phyloP scores from a whole-genome alignment of 2,888 invertebrate species.

The Orthosia cruda region DNA sequence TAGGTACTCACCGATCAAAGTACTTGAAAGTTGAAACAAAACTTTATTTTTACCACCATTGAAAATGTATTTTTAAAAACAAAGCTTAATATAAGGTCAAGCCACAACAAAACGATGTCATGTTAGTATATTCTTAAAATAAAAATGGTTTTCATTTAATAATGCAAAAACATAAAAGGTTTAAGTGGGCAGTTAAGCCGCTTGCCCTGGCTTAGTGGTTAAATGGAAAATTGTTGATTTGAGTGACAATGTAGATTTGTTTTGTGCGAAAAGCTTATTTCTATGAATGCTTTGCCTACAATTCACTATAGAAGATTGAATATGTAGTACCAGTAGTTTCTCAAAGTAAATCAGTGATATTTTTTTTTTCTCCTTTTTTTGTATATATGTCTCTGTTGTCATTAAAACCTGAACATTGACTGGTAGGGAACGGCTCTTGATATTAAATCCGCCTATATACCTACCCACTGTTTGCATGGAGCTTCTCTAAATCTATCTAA shows the following conservation, averaged over 20 bases:
- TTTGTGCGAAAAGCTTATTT: conserved; percentile 10
- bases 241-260: conserved; percentile 7
- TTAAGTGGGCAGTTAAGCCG: conserved; percentile 27
- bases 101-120: conserved; percentile 1
- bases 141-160: conserved; percentile 19
- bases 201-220: conserved; percentile 14
- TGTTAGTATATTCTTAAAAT: neutral
- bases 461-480: too few species aligned
- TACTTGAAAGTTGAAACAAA: too few species aligned
- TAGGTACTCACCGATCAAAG: too few species aligned
- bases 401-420: too few species aligned
- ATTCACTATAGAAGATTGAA: too few species aligned
- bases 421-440: too few species aligned
- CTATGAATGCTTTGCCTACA: neutral
- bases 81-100: conserved; percentile 17
- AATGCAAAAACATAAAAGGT: conserved; percentile 45
- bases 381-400: too few species aligned
- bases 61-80: neutral
- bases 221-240: conserved; percentile 24
- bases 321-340: too few species aligned
- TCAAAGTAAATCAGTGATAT: too few species aligned
- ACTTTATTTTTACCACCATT: neutral
- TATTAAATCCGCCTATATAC: too few species aligned
- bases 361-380: too few species aligned
- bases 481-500: too few species aligned